phyloP scores from a whole-genome alignment of 2,797 vertebrate genomes.

The Sphaeramia orbicularis region DNA sequence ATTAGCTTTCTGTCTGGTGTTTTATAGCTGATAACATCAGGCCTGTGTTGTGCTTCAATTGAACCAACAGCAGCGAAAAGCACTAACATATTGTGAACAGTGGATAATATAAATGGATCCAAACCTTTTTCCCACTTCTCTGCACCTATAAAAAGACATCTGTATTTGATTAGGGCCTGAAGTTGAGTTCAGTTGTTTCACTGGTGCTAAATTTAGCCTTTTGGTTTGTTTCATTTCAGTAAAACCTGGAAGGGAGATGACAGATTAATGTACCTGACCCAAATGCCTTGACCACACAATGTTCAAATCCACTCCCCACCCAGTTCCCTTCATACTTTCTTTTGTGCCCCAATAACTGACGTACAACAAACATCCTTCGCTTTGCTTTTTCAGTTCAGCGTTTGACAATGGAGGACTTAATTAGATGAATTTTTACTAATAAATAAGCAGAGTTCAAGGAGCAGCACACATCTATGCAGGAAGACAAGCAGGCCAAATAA shows the following conservation, averaged over 20 bases:
- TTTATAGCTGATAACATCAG: conserved; percentile 7
- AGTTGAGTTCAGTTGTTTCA: conserved; percentile 41
- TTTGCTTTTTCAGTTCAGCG: conserved; percentile 44
- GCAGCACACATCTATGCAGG: conserved; percentile 32
- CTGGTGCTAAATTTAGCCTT: conserved; percentile 52
- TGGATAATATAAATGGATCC: conserved; percentile 31
- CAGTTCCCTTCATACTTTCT: conserved; percentile 44
- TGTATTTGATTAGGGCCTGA: conserved; percentile 50
- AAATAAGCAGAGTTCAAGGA: conserved; percentile 46
- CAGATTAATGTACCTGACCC: conserved; percentile 58
- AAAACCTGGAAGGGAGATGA: conserved; percentile 47
- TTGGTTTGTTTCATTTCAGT: conserved; percentile 46
- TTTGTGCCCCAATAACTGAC: conserved; percentile 34
- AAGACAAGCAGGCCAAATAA: conserved; percentile 26
- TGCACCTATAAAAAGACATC: conserved; percentile 43
- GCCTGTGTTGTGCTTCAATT: not conserved
- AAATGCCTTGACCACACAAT: conserved; percentile 51
- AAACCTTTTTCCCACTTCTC: conserved; percentile 22
- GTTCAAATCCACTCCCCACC: conserved; percentile 37
- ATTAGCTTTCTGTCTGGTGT: conserved; percentile 7
- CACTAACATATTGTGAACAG: conserved; percentile 9
- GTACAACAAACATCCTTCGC: conserved; percentile 31
- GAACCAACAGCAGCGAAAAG: conserved; percentile 7
- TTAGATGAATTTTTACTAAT: conserved; percentile 57
- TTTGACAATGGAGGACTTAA: conserved; percentile 62